phyloP scores from a whole-genome alignment of 2,888 invertebrate species.

The Anoplius nigerrimus region DNA sequence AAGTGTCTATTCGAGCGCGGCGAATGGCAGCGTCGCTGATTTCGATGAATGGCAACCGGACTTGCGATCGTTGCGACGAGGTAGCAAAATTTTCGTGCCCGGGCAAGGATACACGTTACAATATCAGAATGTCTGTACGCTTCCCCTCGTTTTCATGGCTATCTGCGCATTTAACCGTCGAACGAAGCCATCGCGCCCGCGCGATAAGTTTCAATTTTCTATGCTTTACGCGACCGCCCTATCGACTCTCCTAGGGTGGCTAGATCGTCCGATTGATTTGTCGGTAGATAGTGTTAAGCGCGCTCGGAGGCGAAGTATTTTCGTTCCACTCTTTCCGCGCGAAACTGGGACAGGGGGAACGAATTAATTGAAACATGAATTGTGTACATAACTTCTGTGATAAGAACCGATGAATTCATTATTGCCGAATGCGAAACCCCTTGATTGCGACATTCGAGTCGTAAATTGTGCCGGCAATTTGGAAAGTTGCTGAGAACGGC shows the following conservation, averaged over 20 bases:
- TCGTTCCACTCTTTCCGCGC: constrained; percentile 6
- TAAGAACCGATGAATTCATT: constrained; percentile 57
- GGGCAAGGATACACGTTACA: too few species aligned
- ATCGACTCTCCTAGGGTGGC: too few species aligned
- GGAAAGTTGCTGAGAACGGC: too few species aligned
- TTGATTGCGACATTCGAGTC: constrained; percentile 19
- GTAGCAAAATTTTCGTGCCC: too few species aligned
- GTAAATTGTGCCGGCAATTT: constrained; percentile 28
- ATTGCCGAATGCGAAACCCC: constrained; percentile 62
- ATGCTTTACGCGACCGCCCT: constrained; percentile 9
- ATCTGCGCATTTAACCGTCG: constrained; percentile 28
- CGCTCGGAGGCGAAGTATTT: constrained; percentile 32
- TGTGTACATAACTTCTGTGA: constrained; percentile 60
- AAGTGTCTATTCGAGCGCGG: too few species aligned
- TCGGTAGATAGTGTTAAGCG: constrained; percentile 15
- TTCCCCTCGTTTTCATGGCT: too few species aligned
- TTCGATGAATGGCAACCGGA: too few species aligned
- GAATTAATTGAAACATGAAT: constrained; percentile 39
- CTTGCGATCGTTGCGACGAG: too few species aligned
- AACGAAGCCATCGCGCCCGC: constrained; percentile 8
- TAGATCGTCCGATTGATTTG: constrained; percentile 23
- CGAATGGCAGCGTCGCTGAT: too few species aligned
- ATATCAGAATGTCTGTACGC: too few species aligned
- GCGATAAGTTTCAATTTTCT: too few species aligned
- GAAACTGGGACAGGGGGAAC: constrained; percentile 1